Percentiles rank a stretch among this genome's conserved stretches.
Conservation (phyloP, 2,888 invertebrate species). For the Nemotelus pantherinus region DNA sequence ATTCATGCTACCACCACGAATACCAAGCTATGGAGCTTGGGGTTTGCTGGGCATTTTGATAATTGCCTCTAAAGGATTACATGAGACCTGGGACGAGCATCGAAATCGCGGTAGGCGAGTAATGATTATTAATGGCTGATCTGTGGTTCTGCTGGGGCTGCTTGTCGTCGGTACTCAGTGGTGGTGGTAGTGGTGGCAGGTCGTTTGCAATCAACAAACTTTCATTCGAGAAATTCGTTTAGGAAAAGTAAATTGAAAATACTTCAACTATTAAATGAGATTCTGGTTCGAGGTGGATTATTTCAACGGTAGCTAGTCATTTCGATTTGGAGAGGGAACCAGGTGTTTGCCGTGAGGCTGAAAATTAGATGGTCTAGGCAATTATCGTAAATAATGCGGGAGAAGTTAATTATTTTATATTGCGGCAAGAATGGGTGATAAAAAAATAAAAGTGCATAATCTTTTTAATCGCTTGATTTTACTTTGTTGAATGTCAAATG, state of each 20-base stretch:
- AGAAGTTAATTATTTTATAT: no score
- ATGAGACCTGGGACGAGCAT: conserved; percentile 11
- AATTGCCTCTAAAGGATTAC: conserved; percentile 43
- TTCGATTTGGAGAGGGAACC: no score
- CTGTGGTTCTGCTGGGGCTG: conserved; percentile 22
- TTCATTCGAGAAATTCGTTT: neutral
- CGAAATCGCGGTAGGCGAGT: conserved; percentile 35
- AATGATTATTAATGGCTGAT: conserved; percentile 43
- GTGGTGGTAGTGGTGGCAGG: neutral
- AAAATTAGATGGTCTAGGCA: no score
- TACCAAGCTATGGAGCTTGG: neutral
- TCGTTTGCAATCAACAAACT: neutral
- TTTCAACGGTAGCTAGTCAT: no score
- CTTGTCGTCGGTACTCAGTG: neutral
- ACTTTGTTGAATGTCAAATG: no score
- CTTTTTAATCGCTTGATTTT: no score
- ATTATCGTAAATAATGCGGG: no score
- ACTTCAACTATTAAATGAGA: conserved; percentile 18
- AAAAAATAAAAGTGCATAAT: no score
- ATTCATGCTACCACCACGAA: no score
- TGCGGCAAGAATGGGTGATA: no score
- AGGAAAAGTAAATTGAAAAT: conserved; percentile 31
- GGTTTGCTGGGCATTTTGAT: neutral
- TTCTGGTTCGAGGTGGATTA: neutral
- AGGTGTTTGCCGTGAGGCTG: no score